Evolutionary conservation across 2,888 invertebrate genomes (phyloP), one percentile per base, ranked within the genome.

Genomic region (Oscheius sp.): DNA sequence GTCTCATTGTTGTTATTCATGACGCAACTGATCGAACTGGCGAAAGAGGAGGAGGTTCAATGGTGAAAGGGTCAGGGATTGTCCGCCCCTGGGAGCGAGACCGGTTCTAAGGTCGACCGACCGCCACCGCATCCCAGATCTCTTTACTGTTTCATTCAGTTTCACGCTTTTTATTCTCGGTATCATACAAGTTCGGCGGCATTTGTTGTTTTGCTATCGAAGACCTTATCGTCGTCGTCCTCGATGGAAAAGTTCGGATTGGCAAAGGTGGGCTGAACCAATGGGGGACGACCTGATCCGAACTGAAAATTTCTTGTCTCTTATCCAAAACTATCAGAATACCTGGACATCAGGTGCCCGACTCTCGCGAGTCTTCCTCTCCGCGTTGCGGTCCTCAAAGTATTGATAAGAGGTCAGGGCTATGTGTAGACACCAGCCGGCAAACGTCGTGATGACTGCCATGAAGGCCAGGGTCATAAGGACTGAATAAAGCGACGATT

Each of bases 181-280:
- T 35, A 50, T 53, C 35, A 68, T 11, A 68, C 68, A 1, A 68
- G 32, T 35, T 68, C 50, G 4, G 32, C 53, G 9, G 68, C 53
- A 37, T 42, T 55, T 5, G 10, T 53, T 9, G 33, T 33, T 58
- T 70, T 70, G 2, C 57, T 11, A 2, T 70, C 70, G 58, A 70
- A 70, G 2, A 70, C 58, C 11, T 70, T 57, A 33, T 70, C 70
- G 10, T 81, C 81, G 35, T 79, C 77, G 29, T 79, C 81, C 32
- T 77, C 76, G 59, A 81, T 76, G 4, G 79, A 76, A 48, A 81
- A 81, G 58, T 81, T 81, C 13, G 73, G 71, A 58, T 81, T 81
- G 7, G 68, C 59, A 63, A 81, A 79, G 2, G 79, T 75, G 2
- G 63, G 37, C 21, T 60, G 53, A 13, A 70, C 70, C n/a, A 70